These are phyloP conservation scores for Cataglyphis hispanica DNA, from an alignment of 1,140 invertebrate genomes.

Conservation along the genomic window DNA sequence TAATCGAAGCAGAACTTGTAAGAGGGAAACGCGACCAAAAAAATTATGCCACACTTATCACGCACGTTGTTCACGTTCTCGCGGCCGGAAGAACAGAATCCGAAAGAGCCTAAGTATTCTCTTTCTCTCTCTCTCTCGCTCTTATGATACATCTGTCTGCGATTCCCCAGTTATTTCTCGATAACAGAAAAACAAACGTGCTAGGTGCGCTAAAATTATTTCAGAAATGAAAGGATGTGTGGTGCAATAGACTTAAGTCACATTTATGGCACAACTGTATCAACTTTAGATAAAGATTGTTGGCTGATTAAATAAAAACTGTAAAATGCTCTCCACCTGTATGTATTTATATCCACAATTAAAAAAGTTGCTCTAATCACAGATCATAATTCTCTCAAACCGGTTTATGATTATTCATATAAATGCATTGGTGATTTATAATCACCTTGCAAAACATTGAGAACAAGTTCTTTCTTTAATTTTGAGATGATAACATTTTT, in stretches of 20 bases:
- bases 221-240: not conserved
- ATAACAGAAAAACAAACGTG: conserved; percentile 57
- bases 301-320: not conserved
- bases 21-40: conserved; percentile 40
- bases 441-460: not conserved
- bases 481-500: not conserved
- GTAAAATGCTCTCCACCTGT: not conserved
- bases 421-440: conserved; percentile 20
- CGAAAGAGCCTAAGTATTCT: conserved; percentile 35
- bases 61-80: conserved; percentile 56
- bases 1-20: conserved; percentile 54
- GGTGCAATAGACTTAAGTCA: not conserved
- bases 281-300: not conserved
- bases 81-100: conserved; percentile 69
- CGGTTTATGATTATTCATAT: conserved; percentile 5
- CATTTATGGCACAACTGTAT: conserved; percentile 6
- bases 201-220: conserved; percentile 13
- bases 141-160: conserved; percentile 52
- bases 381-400: not conserved
- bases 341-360: not conserved
- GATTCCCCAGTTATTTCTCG: conserved; percentile 8
- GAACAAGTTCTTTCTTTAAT: conserved; percentile 7
- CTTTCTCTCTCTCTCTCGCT: not conserved
- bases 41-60: conserved; percentile 62
- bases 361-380: conserved; percentile 8